Percentiles rank a stretch among this genome's conserved stretches.
Evolutionary conservation across 1,140 invertebrate species (phyloP).

Genomic region (Amphibalanus amphitrite): DNA sequence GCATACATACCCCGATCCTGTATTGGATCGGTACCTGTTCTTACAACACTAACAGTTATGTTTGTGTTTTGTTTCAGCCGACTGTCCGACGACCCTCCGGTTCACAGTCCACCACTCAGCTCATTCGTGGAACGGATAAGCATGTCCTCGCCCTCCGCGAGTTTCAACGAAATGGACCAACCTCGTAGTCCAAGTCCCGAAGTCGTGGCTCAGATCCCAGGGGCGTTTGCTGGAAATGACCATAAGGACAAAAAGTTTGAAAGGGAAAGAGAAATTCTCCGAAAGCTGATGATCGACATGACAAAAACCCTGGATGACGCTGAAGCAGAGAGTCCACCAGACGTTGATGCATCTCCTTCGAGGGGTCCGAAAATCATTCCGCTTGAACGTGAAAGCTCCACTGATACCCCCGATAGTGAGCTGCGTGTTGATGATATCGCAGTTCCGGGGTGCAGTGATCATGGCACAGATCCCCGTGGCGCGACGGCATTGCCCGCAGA

Average conservation of each 20-base stretch:
- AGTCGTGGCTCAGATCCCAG: background rate
- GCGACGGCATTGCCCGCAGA: background rate
- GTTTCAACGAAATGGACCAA: background rate
- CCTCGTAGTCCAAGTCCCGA: constrained; percentile 1
- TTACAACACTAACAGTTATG: background rate
- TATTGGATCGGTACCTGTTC: too few relatives aligned
- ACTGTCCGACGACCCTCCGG: background rate
- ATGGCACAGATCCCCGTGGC: too few relatives aligned
- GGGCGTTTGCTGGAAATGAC: background rate
- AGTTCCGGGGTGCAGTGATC: background rate
- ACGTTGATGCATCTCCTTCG: background rate
- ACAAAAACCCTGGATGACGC: background rate
- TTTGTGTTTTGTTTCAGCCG: background rate
- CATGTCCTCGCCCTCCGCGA: background rate
- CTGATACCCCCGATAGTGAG: background rate
- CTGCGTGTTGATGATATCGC: background rate
- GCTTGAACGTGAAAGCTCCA: background rate
- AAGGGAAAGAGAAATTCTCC: background rate
- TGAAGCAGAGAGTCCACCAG: background rate
- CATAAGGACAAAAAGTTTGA: background rate
- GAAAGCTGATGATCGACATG: background rate
- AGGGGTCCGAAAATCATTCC: background rate
- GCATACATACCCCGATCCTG: too few relatives aligned
- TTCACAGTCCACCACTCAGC: background rate
- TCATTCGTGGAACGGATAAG: background rate